A percentile compares a stretch with the other conserved stretches of the same genome.
These are phyloP conservation scores for Heliconius congener DNA, from an alignment of 1,140 invertebrate species.

Conservation along the genomic window DNA sequence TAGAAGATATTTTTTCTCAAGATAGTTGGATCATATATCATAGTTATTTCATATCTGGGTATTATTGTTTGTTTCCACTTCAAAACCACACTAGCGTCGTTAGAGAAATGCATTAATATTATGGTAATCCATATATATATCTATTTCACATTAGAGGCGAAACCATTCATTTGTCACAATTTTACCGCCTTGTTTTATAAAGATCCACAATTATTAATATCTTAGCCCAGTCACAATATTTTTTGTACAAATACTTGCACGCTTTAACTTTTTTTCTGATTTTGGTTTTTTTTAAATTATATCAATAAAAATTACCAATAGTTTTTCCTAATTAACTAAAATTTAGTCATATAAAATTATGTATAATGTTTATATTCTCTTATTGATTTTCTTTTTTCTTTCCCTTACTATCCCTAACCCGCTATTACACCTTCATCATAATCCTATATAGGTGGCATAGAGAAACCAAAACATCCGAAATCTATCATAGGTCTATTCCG, in stretches of 20 bases:
- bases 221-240: background rate
- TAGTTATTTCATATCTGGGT: background rate
- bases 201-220: background rate
- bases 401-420: slow-evolving; percentile 50
- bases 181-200: background rate
- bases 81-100: background rate
- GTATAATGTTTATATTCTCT: slow-evolving; percentile 27
- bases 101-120: background rate
- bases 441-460: slow-evolving; percentile 83
- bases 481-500: slow-evolving; percentile 88
- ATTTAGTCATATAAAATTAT: slow-evolving; percentile 12
- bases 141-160: background rate
- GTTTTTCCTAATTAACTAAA: background rate
- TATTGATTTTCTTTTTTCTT: slow-evolving; percentile 64
- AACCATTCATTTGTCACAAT: background rate
- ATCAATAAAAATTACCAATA: background rate
- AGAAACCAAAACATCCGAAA: slow-evolving; percentile 86
- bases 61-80: background rate
- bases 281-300: background rate
- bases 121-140: background rate
- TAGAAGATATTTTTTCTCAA: background rate
- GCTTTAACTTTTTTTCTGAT: background rate
- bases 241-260: background rate
- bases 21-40: background rate
- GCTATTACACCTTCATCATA: slow-evolving; percentile 41